Conservation (phyloP, 1,140 invertebrate genomes). For the Pachyrhynchus sulphureomaculatus region DNA sequence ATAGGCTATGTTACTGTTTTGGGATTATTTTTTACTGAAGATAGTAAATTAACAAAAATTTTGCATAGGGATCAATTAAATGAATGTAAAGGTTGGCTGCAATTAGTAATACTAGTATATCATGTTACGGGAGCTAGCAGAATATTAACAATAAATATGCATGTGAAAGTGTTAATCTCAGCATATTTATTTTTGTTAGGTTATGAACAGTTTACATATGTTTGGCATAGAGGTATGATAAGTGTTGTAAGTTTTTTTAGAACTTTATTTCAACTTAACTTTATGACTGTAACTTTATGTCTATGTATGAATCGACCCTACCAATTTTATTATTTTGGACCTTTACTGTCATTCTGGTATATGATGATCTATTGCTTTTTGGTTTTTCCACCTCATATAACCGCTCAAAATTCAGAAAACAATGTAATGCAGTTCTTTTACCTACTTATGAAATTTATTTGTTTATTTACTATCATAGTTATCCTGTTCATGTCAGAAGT, state of each 20-base stretch:
- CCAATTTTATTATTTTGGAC: conserved; percentile 97
- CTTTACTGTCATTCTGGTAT: conserved; percentile 94
- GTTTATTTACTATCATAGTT: conserved; percentile 81
- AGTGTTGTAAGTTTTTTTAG: conserved; percentile 65
- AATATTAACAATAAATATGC: conserved; percentile 91
- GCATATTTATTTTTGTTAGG: conserved; percentile 92
- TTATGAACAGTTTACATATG: conserved; percentile 93
- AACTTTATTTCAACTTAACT: conserved; percentile 88
- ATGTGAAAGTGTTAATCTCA: conserved; percentile 85
- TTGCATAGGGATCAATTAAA: conserved; percentile 92
- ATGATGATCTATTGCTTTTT: conserved; percentile 77
- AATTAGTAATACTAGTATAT: conserved; percentile 91
- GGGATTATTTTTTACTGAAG: conserved; percentile 95
- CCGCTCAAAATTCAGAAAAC: conserved; percentile 64
- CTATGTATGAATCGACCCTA: conserved; percentile 96
- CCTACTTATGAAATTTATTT: conserved; percentile 84
- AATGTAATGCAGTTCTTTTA: conserved; percentile 84
- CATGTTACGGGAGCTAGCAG: conserved; percentile 93
- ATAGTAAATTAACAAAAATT: conserved; percentile 77
- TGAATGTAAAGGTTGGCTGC: conserved; percentile 97
- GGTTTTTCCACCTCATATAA: conserved; percentile 72
- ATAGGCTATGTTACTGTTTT: conserved; percentile 91
- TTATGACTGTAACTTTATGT: conserved; percentile 87
- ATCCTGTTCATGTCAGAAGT: conserved; percentile 86
- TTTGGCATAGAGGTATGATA: conserved; percentile 74